Percentiles rank a stretch among this genome's conserved stretches.
Conservation (phyloP, 2,113 vertebrate species). For the Anguilla rostrata region DNA sequence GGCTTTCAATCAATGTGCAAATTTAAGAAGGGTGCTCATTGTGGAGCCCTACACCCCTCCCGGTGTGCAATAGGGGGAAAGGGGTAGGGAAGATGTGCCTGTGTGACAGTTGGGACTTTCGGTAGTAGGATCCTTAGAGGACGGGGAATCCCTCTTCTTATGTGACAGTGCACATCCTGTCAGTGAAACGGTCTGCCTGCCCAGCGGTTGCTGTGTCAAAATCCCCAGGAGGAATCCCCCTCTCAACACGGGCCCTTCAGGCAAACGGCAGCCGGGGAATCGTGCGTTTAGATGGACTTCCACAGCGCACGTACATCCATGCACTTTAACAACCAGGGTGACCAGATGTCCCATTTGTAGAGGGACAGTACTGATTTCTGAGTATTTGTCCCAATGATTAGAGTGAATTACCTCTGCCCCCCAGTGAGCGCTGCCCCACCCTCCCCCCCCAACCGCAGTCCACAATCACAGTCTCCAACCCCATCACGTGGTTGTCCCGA, state of each 20-base stretch:
- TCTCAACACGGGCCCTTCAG: neutral
- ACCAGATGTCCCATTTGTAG: too few species aligned
- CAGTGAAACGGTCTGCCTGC: neutral
- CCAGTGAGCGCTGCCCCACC: too few species aligned
- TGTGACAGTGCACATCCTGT: neutral
- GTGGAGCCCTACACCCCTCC: neutral
- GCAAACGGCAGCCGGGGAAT: neutral
- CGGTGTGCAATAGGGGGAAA: neutral
- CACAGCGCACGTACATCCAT: too few species aligned
- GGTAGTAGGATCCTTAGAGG: neutral
- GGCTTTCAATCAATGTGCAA: slow-evolving; percentile 1
- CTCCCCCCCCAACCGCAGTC: too few species aligned
- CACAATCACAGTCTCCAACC: too few species aligned
- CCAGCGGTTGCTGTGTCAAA: neutral
- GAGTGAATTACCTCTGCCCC: too few species aligned
- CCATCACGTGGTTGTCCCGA: too few species aligned
- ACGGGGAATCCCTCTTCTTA: neutral
- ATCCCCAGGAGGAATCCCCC: neutral
- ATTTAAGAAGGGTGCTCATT: neutral
- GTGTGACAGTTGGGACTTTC: neutral
- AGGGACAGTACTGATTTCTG: too few species aligned
- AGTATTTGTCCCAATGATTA: too few species aligned
- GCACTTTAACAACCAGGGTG: too few species aligned
- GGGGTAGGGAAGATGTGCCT: neutral
- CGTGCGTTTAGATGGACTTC: neutral